Evolutionary conservation across 2,888 invertebrate genomes (phyloP).

Genomic region (Drosophila pegasa): DNA sequence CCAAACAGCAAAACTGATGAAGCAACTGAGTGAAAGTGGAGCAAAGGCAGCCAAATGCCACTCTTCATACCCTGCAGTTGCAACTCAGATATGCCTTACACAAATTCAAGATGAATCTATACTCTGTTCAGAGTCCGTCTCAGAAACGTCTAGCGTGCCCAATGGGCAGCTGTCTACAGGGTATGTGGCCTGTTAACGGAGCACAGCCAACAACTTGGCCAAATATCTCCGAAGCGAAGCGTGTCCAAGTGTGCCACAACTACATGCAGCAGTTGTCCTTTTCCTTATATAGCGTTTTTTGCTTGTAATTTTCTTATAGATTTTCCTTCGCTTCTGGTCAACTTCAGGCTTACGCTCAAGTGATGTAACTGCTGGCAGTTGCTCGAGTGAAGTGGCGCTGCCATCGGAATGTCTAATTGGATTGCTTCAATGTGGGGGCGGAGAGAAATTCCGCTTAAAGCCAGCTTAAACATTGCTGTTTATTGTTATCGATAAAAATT

Average conservation of each 20-base stretch:
- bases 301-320: conserved; percentile 16
- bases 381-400: conserved; percentile 36
- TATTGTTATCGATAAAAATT: background rate
- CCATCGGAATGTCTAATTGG: conserved; percentile 47
- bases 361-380: conserved; percentile 42
- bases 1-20: conserved; percentile 31
- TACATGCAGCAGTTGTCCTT: conserved; percentile 11
- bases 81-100: no score
- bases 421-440: conserved; percentile 3
- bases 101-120: no score
- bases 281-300: background rate
- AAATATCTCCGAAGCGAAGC: conserved; percentile 42
- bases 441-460: background rate
- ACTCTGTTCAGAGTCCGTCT: no score
- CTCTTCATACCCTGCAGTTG: background rate
- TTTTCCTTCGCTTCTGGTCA: conserved; percentile 11
- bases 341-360: conserved; percentile 37
- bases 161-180: background rate
- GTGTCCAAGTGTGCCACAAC: conserved; percentile 49
- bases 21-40: conserved; percentile 4
- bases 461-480: background rate
- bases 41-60: background rate
- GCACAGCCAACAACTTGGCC: conserved; percentile 37
- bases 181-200: conserved; percentile 20
- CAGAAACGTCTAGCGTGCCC: no score